Percentiles rank a stretch among this genome's conserved stretches.
Conservation (phyloP, 2,113 vertebrate genomes). For the Acanthisitta chloris region DNA sequence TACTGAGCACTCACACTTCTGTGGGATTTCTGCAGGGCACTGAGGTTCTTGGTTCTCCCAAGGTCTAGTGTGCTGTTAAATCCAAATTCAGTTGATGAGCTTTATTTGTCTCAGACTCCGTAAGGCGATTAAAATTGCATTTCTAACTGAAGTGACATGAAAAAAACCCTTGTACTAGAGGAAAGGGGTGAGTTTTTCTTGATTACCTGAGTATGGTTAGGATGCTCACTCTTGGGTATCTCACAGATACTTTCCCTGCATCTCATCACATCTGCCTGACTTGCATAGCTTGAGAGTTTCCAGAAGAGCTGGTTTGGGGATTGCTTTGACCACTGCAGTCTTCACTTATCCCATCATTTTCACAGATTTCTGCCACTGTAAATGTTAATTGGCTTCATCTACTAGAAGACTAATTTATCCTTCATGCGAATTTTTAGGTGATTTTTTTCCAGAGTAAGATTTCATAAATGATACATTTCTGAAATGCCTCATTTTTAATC, state of each 20-base stretch:
- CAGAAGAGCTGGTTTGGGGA: background rate
- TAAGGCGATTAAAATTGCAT: background rate
- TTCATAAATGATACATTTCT: background rate
- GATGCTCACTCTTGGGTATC: background rate
- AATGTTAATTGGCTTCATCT: background rate
- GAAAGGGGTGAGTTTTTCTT: background rate
- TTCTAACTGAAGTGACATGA: background rate
- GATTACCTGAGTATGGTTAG: background rate
- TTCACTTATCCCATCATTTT: background rate
- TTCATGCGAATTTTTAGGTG: background rate
- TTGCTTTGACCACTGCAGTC: background rate
- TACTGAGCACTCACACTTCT: background rate
- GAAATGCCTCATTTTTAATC: background rate
- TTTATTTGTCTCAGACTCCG: background rate
- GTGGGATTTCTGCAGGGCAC: background rate
- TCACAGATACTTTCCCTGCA: background rate
- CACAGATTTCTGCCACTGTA: background rate
- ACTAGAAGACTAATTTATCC: background rate
- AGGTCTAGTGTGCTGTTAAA: background rate
- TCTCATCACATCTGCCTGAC: background rate
- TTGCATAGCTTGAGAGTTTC: background rate
- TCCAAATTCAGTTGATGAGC: background rate
- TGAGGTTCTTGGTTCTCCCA: background rate
- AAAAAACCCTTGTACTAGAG: background rate
- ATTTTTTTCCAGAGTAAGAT: background rate